These are phyloP conservation scores for Scaptomyza tumidula DNA, from an alignment of 2,888 invertebrate species.

Conservation along the genomic window DNA sequence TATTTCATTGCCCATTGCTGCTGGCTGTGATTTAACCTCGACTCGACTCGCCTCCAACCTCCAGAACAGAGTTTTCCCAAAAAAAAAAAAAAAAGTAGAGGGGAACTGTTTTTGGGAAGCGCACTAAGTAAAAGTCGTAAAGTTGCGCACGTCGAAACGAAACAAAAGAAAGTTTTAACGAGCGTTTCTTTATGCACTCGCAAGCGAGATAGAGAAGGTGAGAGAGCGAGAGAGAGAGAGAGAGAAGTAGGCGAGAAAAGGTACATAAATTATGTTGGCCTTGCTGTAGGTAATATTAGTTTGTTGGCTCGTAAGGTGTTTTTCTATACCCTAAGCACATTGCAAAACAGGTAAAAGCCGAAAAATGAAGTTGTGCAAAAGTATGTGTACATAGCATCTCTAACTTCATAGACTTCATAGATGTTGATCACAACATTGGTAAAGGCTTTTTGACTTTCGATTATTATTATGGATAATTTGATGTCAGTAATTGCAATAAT, in stretches of 20 bases:
- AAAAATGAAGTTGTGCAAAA: not conserved
- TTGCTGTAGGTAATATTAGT: constrained; percentile 41
- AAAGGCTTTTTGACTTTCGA: no score
- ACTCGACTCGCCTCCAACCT: constrained; percentile 22
- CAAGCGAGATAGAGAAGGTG: not conserved
- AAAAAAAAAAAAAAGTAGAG: constrained; percentile 6
- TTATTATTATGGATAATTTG: not conserved
- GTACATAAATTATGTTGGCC: constrained; percentile 62
- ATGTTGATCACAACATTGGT: no score
- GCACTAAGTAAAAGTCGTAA: constrained; percentile 82
- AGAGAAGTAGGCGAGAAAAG: constrained; percentile 58
- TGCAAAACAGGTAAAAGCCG: not conserved
- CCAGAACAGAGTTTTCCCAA: constrained; percentile 18
- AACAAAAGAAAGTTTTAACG: constrained; percentile 80
- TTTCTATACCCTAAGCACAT: not conserved
- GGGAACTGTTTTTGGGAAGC: constrained; percentile 25
- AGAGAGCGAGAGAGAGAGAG: not conserved
- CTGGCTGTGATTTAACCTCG: constrained; percentile 59
- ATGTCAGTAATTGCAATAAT: not conserved
- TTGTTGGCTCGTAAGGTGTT: not conserved
- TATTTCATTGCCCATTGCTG: constrained; percentile 64
- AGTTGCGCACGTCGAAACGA: constrained; percentile 73
- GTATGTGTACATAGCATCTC: no score
- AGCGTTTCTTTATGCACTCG: constrained; percentile 49
- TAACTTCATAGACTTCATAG: no score